Conservation (phyloP, 2,113 vertebrate species). For the Oceanites oceanicus region DNA sequence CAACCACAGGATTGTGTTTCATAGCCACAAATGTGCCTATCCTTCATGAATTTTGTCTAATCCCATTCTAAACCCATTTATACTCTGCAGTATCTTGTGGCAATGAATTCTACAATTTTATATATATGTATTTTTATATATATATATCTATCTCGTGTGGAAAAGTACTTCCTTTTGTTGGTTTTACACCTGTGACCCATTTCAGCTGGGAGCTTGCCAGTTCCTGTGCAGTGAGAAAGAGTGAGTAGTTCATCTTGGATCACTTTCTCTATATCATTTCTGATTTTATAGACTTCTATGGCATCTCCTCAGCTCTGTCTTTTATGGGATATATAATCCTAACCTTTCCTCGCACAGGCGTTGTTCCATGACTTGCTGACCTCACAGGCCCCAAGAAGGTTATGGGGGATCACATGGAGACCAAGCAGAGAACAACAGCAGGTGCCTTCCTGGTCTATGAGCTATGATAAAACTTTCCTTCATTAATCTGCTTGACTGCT, state of each 20-base stretch:
- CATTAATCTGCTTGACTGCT: background rate
- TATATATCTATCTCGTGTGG: background rate
- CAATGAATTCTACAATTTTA: background rate
- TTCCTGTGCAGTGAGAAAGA: background rate
- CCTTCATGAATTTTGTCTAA: conserved; percentile 34
- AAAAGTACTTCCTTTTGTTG: conserved; percentile 26
- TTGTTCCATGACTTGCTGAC: background rate
- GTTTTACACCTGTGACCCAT: conserved; percentile 37
- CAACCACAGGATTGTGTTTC: conserved; percentile 5
- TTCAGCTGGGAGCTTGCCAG: conserved; percentile 23
- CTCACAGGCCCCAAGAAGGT: background rate
- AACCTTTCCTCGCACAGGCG: background rate
- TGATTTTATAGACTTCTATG: background rate
- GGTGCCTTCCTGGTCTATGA: background rate
- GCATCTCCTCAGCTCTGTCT: background rate
- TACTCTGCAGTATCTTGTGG: background rate
- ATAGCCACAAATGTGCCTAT: background rate
- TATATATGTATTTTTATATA: background rate
- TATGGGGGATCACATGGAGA: background rate
- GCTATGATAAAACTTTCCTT: background rate
- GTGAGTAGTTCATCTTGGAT: background rate
- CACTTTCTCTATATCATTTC: background rate
- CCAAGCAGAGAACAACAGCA: background rate
- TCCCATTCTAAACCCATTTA: conserved; percentile 10
- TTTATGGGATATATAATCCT: background rate